phyloP scores from a whole-genome alignment of 2,797 vertebrate species.

The Sus cebifrons region DNA sequence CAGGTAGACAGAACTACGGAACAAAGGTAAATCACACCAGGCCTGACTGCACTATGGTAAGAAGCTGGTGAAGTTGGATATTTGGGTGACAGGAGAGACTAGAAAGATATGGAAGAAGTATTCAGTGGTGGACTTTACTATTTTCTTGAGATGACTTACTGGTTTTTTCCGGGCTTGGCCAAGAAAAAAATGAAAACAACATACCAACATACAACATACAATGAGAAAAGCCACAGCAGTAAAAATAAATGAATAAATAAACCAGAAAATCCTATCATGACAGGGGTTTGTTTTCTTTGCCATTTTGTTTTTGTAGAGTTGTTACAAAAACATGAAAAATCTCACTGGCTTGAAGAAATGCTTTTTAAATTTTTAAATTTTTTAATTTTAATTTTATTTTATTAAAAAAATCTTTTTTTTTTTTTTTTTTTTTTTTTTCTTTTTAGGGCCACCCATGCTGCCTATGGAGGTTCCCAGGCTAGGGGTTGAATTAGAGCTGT shows the following conservation, averaged over 20 bases:
- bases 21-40: background rate
- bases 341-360: background rate
- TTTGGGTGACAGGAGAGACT: background rate
- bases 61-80: background rate
- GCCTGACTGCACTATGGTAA: background rate
- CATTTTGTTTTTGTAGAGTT: background rate
- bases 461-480: no score
- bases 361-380: no score
- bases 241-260: background rate
- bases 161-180: background rate
- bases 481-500: no score
- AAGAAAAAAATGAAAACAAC: conserved; percentile 44
- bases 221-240: background rate
- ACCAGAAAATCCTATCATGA: background rate
- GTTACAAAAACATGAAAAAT: background rate
- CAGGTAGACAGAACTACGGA: background rate
- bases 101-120: background rate
- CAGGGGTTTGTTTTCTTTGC: background rate
- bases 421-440: no score
- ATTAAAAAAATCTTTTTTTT: no score
- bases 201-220: background rate
- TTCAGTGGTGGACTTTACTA: background rate
- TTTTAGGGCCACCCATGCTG: no score
- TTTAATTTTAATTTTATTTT: no score
- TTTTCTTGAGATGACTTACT: conserved; percentile 41